A percentile compares a stretch with the other conserved stretches of the same genome.
Conservation (phyloP, 2,888 invertebrate species). For the Tipula confusa region DNA sequence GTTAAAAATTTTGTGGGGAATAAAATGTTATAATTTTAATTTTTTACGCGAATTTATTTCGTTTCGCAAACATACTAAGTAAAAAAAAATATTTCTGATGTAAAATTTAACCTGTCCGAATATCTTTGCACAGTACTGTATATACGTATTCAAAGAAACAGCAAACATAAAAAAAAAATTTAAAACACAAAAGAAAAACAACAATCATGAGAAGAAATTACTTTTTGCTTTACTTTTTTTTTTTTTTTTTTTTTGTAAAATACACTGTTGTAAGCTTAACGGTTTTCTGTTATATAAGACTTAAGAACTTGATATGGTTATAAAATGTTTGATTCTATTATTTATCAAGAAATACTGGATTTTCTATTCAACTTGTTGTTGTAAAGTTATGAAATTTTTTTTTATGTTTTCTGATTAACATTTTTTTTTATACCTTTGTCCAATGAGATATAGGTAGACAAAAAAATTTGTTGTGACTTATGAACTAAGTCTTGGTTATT, state of each 20-base stretch:
- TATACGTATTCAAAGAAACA: background rate
- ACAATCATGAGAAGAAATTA: background rate
- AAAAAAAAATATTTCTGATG: too few relatives aligned
- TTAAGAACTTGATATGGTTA: background rate
- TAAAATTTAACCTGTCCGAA: too few relatives aligned
- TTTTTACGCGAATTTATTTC: too few relatives aligned
- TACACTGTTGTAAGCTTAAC: background rate
- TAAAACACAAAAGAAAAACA: background rate
- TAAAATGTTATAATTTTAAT: too few relatives aligned
- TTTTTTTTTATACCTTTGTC: background rate
- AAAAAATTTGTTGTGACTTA: background rate
- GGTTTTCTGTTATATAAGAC: background rate
- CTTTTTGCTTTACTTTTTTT: background rate
- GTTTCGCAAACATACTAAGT: too few relatives aligned
- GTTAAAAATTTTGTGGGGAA: too few relatives aligned
- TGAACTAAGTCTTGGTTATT: background rate
- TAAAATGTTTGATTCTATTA: background rate
- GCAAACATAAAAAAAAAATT: background rate
- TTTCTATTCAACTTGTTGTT: background rate
- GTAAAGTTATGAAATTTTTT: background rate
- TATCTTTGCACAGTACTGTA: too few relatives aligned
- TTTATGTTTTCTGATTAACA: background rate
- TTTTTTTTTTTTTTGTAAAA: background rate
- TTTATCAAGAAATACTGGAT: constrained; percentile 3
- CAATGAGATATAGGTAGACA: background rate